Conservation (phyloP, 2,888 invertebrate genomes). For the Machimus rusticus region DNA sequence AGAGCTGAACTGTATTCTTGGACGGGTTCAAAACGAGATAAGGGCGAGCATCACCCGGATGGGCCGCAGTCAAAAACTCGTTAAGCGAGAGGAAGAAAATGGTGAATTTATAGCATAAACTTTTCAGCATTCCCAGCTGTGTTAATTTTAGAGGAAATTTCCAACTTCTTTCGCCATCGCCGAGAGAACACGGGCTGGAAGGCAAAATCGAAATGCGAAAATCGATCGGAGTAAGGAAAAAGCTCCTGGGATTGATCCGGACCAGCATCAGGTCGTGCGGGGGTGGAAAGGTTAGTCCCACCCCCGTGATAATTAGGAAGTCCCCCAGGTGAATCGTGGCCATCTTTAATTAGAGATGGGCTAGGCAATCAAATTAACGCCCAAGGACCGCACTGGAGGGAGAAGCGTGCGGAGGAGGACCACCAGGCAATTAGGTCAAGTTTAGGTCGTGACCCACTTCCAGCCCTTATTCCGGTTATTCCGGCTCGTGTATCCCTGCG, state of each 20-base stretch:
- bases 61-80: neutral
- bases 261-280: neutral
- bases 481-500: neutral
- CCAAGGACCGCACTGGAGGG: neutral
- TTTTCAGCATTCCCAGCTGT: neutral
- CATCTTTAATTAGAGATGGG: neutral
- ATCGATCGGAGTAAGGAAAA: slow-evolving; percentile 9
- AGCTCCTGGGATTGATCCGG: neutral
- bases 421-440: slow-evolving; percentile 34
- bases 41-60: neutral
- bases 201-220: neutral
- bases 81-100: neutral
- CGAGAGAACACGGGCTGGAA: neutral
- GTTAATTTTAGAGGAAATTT: neutral
- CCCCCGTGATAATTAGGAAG: neutral
- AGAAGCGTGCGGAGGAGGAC: neutral
- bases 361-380: neutral
- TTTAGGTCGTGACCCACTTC: slow-evolving; percentile 43
- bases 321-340: neutral
- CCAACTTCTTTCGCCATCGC: neutral
- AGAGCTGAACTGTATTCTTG: neutral
- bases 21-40: neutral
- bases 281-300: neutral
- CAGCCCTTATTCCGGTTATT: neutral
- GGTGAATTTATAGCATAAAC: neutral